Conservation (phyloP, 2,113 vertebrate species). For the Pygoscelis antarcticus region DNA sequence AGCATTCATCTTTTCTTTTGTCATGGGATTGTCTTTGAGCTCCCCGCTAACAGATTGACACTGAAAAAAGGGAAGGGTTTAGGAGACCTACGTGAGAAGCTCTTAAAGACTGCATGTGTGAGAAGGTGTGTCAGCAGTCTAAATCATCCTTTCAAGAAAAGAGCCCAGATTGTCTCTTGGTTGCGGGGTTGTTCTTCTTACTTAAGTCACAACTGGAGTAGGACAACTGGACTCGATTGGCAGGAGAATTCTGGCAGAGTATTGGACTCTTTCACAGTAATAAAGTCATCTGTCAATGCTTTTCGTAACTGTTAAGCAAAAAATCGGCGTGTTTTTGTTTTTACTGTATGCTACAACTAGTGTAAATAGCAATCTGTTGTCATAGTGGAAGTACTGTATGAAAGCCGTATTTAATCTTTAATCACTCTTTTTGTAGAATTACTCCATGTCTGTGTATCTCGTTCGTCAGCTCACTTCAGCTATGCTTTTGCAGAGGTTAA, state of each 20-base stretch:
- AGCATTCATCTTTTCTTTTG: background rate
- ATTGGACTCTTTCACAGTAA: background rate
- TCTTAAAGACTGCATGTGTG: background rate
- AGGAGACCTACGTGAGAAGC: background rate
- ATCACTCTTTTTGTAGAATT: constrained; percentile 82
- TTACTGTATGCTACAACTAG: background rate
- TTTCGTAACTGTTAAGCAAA: background rate
- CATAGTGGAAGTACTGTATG: background rate
- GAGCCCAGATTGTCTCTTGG: background rate
- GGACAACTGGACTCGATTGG: background rate
- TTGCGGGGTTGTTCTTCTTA: background rate
- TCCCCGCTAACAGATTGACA: background rate
- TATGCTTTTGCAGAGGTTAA: constrained; percentile 91
- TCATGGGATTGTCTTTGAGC: background rate
- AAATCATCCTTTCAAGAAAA: background rate
- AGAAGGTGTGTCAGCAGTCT: background rate
- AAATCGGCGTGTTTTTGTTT: background rate
- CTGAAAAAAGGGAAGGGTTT: background rate
- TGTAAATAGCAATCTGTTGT: background rate
- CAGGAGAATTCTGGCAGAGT: background rate
- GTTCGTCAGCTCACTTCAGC: constrained; percentile 95
- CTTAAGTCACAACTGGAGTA: background rate
- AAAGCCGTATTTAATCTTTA: background rate
- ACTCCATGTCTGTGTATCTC: constrained; percentile 96
- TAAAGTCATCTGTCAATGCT: background rate